These are phyloP conservation scores for Zaprionus davidi DNA, from an alignment of 1,140 invertebrate species.

Conservation along the genomic window DNA sequence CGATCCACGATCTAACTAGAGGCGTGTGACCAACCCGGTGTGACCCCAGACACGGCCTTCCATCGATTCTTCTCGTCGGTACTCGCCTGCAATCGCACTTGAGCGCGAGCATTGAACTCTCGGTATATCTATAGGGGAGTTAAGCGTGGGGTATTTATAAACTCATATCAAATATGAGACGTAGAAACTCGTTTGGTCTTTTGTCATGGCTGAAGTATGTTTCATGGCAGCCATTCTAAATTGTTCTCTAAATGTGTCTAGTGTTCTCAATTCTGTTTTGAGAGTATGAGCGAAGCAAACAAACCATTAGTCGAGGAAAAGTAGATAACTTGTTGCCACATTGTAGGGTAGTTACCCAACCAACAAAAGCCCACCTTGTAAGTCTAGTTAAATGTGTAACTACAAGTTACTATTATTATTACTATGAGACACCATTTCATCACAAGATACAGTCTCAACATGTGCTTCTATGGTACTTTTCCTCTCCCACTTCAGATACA, in stretches of 20 bases:
- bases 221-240: neutral
- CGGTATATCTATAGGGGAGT: neutral
- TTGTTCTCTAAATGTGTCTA: neutral
- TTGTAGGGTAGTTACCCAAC: no score
- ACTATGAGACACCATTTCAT: no score
- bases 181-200: neutral
- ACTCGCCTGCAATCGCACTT: conserved; percentile 4
- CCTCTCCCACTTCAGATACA: no score
- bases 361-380: neutral
- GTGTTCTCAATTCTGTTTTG: neutral
- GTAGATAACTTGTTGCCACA: no score
- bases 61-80: neutral
- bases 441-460: no score
- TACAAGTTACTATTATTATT: neutral
- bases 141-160: neutral
- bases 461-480: no score
- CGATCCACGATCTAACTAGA: neutral
- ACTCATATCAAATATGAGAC: neutral
- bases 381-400: neutral
- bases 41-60: conserved; percentile 29
- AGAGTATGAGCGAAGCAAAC: no score
- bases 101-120: conserved; percentile 31
- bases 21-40: neutral
- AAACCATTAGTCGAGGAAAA: no score
- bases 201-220: neutral